These are phyloP conservation scores for Anthonomus grandis DNA, from an alignment of 1,140 invertebrate genomes.

Conservation along the genomic window DNA sequence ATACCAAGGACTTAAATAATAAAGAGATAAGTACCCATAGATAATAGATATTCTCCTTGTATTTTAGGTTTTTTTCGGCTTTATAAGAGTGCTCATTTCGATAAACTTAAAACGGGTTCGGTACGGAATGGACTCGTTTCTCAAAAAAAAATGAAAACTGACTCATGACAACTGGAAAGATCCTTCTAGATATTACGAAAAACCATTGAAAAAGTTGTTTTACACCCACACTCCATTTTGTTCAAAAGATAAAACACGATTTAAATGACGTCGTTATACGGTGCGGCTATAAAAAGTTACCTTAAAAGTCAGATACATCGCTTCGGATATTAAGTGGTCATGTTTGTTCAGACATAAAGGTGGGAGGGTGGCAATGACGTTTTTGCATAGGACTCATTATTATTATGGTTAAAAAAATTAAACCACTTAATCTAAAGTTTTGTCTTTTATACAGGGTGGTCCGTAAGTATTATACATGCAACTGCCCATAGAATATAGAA, in stretches of 20 bases:
- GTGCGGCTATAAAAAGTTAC: conserved; percentile 21
- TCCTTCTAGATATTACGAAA: conserved; percentile 12
- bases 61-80: too few relatives aligned
- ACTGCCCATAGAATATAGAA: too few relatives aligned
- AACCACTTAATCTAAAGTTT: too few relatives aligned
- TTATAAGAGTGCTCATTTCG: too few relatives aligned
- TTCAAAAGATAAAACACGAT: conserved; percentile 24
- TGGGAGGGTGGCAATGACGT: conserved; percentile 8
- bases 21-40: too few relatives aligned
- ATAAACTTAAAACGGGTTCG: too few relatives aligned
- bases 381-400: neutral
- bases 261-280: conserved; percentile 24
- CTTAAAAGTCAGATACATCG: conserved; percentile 19
- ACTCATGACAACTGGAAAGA: conserved; percentile 1
- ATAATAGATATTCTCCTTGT: too few relatives aligned
- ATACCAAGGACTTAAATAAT: too few relatives aligned
- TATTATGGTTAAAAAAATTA: too few relatives aligned
- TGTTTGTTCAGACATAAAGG: conserved; percentile 6
- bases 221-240: conserved; percentile 22
- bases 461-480: too few relatives aligned
- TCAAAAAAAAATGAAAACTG: neutral
- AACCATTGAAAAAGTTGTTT: conserved; percentile 23
- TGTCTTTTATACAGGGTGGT: too few relatives aligned
- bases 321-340: conserved; percentile 17
- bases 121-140: neutral